Percentiles rank a stretch among this genome's conserved stretches.
Evolutionary conservation across 2,113 vertebrate species (phyloP).

Genomic region (Peromyscus polionotus): DNA sequence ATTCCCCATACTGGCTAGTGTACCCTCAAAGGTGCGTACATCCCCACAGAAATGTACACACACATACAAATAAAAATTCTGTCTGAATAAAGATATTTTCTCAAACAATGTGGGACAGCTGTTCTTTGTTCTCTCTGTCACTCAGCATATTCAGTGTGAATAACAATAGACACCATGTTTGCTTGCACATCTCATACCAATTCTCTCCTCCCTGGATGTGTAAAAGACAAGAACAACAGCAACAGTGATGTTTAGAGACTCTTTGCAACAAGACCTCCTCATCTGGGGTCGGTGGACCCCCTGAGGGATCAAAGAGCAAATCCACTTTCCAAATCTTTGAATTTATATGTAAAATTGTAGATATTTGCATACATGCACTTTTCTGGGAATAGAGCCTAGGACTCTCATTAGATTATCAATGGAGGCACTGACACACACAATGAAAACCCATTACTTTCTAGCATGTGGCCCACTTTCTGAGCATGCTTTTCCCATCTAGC

Average conservation of each 20-base stretch:
- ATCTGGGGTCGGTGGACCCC: neutral
- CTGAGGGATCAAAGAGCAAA: constrained; percentile 13
- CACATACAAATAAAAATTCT: constrained; percentile 4
- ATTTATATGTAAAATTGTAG: constrained; percentile 48
- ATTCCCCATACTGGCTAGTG: neutral
- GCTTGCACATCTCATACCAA: neutral
- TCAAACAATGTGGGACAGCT: neutral
- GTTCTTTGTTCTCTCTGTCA: constrained; percentile 3
- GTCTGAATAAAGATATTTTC: constrained; percentile 55
- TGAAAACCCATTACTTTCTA: constrained; percentile 6
- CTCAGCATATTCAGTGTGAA: neutral
- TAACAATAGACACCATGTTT: neutral
- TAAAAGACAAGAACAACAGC: constrained; percentile 39
- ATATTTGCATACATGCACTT: constrained; percentile 29
- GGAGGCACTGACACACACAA: neutral
- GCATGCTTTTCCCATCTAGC: neutral
- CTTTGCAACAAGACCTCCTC: constrained; percentile 37
- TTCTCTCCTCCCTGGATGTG: neutral
- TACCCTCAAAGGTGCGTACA: neutral
- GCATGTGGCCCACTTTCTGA: neutral
- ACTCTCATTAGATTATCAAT: constrained; percentile 33
- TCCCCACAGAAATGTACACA: neutral
- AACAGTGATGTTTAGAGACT: neutral
- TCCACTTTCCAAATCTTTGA: constrained; percentile 53
- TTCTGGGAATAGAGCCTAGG: neutral